These are phyloP conservation scores for Leucoma salicis DNA, from an alignment of 2,888 invertebrate genomes.

Conservation along the genomic window DNA sequence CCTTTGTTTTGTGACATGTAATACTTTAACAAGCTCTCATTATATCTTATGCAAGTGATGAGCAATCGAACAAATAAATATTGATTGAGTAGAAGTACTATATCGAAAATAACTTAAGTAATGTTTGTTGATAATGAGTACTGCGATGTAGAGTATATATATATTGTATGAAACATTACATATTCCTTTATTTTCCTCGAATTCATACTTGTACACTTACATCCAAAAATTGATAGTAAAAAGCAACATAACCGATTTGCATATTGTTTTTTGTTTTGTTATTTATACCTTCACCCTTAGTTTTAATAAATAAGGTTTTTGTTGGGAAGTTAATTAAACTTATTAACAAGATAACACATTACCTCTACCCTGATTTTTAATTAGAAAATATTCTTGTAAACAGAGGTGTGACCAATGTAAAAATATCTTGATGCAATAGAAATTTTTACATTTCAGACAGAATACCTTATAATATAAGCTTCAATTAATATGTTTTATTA, in stretches of 20 bases:
- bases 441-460: no score
- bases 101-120: constrained; percentile 76
- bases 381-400: no score
- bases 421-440: no score
- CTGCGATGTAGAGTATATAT: constrained; percentile 76
- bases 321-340: no score
- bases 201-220: constrained; percentile 81
- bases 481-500: no score
- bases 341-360: no score
- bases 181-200: constrained; percentile 81
- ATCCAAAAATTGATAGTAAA: constrained; percentile 82
- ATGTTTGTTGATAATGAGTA: constrained; percentile 79
- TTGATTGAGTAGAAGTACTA: constrained; percentile 74
- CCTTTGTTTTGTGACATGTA: constrained; percentile 60
- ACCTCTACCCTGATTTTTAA: no score
- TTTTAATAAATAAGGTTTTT: constrained; percentile 29
- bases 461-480: no score
- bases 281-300: constrained; percentile 40
- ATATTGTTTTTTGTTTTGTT: constrained; percentile 66
- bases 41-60: constrained; percentile 58
- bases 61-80: constrained; percentile 76
- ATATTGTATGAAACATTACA: constrained; percentile 73
- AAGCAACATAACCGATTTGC: constrained; percentile 78
- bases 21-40: constrained; percentile 64
- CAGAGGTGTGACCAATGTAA: no score